Base-by-base conservation (phyloP, 2,113 vertebrate species). In the Pantherophis guttatus region DNA sequence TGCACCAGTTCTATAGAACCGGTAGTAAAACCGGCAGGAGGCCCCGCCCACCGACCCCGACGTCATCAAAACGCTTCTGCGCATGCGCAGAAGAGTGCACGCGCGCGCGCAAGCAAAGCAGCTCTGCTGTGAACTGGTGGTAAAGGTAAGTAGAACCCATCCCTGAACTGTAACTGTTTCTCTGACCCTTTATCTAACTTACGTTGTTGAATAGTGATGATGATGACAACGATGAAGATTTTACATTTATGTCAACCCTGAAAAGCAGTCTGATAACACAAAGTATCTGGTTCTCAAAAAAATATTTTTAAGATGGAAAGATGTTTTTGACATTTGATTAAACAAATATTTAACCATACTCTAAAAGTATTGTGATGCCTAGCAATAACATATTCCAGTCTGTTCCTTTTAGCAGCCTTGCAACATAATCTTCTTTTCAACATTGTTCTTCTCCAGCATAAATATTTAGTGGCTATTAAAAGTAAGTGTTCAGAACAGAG, bases 261-360 rank as follows among this genome's bases (percentile, higher is more conserved):
- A 48, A 44, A 10, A 93, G 90, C 23, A 93, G 19, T 5, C 7
- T 53, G 12, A 26, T 11, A 59, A 55, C 33, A 59, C 33, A 90
- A 90, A 86, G n/a, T 9, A 15, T 8, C 24, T 86, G 17, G 44
- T 23, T 44, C 75, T 81, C 75, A 21, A 44, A 87, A 86, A 90
- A 19, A 3, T 65, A 33, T 53, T 90, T 3, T 59, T 23, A 86
- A 55, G 8, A 48, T 93, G n/a, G 55, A 65, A 8, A 90, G 29
- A 62, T 54, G 44, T 62, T 93, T 93, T 86, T 48, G 75, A 57
- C 75, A 85, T 90, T 15, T 62, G 54, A 93, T 48, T 90, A 75
- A 59, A 50, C 19, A 89, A 3, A 90, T 52, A 39, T 89, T 89
- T 44, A 90, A 48, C 15, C 52, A 3, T 52, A 29, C 44, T 48